phyloP scores from a whole-genome alignment of 2,113 vertebrate species.

The Rhineura floridana region DNA sequence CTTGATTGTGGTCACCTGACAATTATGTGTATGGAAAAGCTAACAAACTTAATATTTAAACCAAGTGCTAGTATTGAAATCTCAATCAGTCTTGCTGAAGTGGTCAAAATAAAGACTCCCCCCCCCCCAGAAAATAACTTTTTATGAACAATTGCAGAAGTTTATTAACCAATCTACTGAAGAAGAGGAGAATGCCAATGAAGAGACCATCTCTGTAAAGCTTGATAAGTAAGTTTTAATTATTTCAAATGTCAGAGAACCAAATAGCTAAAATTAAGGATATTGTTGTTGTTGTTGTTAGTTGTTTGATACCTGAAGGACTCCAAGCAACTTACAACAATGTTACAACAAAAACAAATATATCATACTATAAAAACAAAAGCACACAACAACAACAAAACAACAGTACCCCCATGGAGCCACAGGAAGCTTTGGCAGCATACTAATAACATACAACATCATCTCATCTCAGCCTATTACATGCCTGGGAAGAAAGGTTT shows the following conservation, averaged over 20 bases:
- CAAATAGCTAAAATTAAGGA: constrained; percentile 10
- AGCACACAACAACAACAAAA: too few species aligned
- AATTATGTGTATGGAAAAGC: neutral
- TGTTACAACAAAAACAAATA: too few species aligned
- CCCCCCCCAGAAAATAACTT: constrained; percentile 27
- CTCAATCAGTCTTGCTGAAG: constrained; percentile 9
- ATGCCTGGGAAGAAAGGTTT: too few species aligned
- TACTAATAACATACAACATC: too few species aligned
- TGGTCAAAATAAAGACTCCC: constrained; percentile 5
- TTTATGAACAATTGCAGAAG: constrained; percentile 76
- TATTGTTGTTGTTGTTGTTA: too few species aligned
- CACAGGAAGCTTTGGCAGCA: too few species aligned
- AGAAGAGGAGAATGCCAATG: constrained; percentile 58
- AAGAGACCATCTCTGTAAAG: constrained; percentile 62
- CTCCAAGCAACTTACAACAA: too few species aligned
- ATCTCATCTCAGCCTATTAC: too few species aligned
- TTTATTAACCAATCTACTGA: constrained; percentile 74
- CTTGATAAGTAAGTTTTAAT: constrained; percentile 74
- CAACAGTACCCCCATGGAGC: too few species aligned
- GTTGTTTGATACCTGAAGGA: too few species aligned
- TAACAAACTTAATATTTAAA: constrained; percentile 39
- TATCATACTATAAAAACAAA: too few species aligned
- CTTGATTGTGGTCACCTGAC: neutral
- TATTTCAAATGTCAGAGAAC: constrained; percentile 9
- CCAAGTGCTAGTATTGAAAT: constrained; percentile 24